Percentiles rank a stretch among this genome's conserved stretches.
Conservation (phyloP, 2,113 vertebrate genomes). For the Dipodomys ordii region DNA sequence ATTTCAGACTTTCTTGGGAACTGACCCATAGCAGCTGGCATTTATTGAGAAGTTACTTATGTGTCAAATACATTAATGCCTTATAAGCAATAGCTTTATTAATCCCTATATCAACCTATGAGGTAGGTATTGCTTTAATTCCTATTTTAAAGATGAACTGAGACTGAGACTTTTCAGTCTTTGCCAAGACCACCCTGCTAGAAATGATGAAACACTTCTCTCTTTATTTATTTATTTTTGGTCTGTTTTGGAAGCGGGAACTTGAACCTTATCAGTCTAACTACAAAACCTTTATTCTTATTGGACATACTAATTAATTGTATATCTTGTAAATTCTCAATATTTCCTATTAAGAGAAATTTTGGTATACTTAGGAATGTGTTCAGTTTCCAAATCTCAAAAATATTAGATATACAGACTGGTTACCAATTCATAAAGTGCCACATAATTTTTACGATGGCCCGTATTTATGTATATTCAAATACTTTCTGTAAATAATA, state of each 20-base stretch:
- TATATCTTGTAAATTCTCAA: background rate
- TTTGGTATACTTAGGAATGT: background rate
- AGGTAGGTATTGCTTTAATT: background rate
- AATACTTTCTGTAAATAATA: background rate
- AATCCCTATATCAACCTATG: background rate
- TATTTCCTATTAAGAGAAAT: background rate
- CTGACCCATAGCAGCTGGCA: background rate
- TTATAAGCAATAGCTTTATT: background rate
- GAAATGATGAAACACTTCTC: background rate
- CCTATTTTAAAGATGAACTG: constrained; percentile 41
- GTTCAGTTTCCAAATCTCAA: background rate
- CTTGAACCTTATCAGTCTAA: background rate
- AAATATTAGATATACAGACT: background rate
- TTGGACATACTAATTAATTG: background rate
- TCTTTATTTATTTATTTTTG: background rate
- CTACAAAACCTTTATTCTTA: background rate
- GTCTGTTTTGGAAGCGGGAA: background rate
- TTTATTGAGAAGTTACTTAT: background rate
- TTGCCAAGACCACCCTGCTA: constrained; percentile 34
- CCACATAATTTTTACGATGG: background rate
- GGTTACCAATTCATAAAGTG: background rate
- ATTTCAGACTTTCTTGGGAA: background rate
- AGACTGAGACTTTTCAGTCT: background rate
- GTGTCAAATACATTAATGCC: background rate
- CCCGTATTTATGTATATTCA: background rate